Conservation (phyloP, 2,888 invertebrate species). For the Calephelis perditalis region DNA sequence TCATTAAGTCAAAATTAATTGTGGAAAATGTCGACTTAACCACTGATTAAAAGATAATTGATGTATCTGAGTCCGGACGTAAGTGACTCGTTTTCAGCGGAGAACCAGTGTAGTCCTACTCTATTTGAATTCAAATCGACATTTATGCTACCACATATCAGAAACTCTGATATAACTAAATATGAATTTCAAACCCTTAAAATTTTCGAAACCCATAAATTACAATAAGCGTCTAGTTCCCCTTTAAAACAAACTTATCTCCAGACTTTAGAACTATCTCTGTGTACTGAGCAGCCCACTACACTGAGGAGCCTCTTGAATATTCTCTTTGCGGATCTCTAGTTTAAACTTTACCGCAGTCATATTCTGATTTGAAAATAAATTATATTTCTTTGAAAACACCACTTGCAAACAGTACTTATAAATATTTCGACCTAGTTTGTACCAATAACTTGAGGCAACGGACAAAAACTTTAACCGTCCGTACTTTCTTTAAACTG, state of each 20-base stretch:
- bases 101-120: no score
- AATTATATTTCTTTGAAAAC: constrained; percentile 12
- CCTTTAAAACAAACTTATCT: neutral
- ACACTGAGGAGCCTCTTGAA: neutral
- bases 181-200: neutral
- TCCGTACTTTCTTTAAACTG: constrained; percentile 12
- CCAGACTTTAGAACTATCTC: neutral
- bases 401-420: constrained; percentile 12
- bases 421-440: constrained; percentile 14
- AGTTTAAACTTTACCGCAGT: constrained; percentile 7
- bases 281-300: constrained; percentile 3
- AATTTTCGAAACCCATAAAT: neutral
- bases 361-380: constrained; percentile 10
- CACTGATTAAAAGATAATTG: no score
- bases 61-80: no score
- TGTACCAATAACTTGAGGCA: constrained; percentile 11
- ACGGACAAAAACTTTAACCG: constrained; percentile 9
- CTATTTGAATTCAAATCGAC: no score
- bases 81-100: no score
- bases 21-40: no score
- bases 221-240: neutral
- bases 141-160: no score
- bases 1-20: no score
- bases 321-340: neutral
- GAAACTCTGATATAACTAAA: no score